These are phyloP conservation scores for Thalassarche chlororhynchos DNA, from an alignment of 2,113 vertebrate species.

Conservation along the genomic window DNA sequence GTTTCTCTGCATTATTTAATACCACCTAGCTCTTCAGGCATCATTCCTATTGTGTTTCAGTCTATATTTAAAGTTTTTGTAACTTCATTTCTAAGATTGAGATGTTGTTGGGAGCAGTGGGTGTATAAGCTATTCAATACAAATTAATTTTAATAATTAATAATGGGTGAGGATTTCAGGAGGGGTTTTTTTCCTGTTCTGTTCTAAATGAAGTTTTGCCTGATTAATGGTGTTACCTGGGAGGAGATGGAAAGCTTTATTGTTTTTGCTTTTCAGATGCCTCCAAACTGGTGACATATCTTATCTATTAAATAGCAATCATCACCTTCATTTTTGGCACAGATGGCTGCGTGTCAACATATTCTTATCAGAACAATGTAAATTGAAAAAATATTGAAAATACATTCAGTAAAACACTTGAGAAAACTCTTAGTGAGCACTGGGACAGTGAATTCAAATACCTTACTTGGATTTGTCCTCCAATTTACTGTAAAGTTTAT, in stretches of 20 bases:
- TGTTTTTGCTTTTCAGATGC: neutral
- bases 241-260: neutral
- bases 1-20: neutral
- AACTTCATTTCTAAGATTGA: neutral
- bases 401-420: neutral
- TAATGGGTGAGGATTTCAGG: neutral
- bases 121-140: neutral
- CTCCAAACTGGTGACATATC: neutral
- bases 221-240: neutral
- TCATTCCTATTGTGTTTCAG: neutral
- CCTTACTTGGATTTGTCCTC: neutral
- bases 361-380: constrained; percentile 36
- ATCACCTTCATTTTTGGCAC: neutral
- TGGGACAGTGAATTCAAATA: neutral
- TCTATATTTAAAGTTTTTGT: neutral
- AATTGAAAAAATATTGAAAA: neutral
- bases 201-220: neutral
- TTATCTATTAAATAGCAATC: neutral
- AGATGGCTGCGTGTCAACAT: constrained; percentile 1
- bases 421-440: neutral
- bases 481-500: constrained; percentile 45
- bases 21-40: neutral
- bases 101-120: neutral
- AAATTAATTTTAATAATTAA: neutral
- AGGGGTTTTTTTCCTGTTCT: neutral